phyloP scores from a whole-genome alignment of 2,888 invertebrate genomes.

The Xylota segnis region DNA sequence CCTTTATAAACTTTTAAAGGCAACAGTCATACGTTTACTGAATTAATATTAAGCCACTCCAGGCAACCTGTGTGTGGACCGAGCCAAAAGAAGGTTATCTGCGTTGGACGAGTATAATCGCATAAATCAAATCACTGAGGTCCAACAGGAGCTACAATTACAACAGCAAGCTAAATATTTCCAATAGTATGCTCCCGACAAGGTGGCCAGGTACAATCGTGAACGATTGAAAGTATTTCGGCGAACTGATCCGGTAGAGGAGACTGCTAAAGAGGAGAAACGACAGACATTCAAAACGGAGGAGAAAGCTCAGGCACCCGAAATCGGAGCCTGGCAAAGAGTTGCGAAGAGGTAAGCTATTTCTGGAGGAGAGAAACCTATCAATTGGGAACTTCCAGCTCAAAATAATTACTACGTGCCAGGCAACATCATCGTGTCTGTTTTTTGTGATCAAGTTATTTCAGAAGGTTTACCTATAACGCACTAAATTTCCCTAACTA shows the following conservation, averaged over 20 bases:
- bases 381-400: conserved; percentile 91
- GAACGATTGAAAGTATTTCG: conserved; percentile 82
- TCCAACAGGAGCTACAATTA: conserved; percentile 85
- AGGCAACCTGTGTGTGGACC: too few species aligned
- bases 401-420: conserved; percentile 81
- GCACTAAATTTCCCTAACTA: too few species aligned
- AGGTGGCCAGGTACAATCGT: conserved; percentile 84
- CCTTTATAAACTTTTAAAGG: too few species aligned
- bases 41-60: too few species aligned
- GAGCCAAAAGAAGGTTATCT: conserved; percentile 90
- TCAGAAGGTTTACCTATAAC: too few species aligned
- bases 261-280: conserved; percentile 82
- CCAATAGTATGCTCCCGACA: conserved; percentile 85
- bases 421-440: too few species aligned
- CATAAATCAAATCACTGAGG: conserved; percentile 85
- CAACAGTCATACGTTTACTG: too few species aligned
- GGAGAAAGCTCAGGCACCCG: conserved; percentile 86
- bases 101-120: conserved; percentile 88
- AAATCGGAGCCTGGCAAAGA: conserved; percentile 92
- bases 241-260: conserved; percentile 80
- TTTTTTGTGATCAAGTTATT: too few species aligned
- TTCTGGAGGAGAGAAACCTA: conserved; percentile 85
- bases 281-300: conserved; percentile 85
- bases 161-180: conserved; percentile 84
- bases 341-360: conserved; percentile 87